A percentile compares a stretch with the other conserved stretches of the same genome.
Conservation (phyloP, 2,888 invertebrate species). For the Acleris emargana region DNA sequence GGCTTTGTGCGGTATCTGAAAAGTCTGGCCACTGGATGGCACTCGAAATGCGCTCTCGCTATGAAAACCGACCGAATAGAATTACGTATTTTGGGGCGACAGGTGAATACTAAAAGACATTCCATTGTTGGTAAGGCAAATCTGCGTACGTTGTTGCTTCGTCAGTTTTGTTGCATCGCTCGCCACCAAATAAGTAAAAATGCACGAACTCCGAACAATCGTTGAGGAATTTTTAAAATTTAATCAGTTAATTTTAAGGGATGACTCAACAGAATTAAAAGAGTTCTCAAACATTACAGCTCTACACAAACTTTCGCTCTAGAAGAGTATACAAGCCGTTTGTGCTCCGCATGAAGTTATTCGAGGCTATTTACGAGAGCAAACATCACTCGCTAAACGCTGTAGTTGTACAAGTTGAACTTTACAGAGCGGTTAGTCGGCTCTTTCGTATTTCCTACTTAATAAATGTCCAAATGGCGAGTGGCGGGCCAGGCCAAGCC, state of each 20-base stretch:
- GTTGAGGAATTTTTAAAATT: neutral
- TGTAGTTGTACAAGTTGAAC: conserved; percentile 52
- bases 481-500: conserved; percentile 45
- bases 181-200: conserved; percentile 13
- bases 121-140: conserved; percentile 55
- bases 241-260: neutral
- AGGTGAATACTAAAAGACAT: conserved; percentile 73
- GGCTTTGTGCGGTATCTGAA: conserved; percentile 71
- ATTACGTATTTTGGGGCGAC: conserved; percentile 64
- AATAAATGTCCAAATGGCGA: conserved; percentile 65
- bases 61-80: conserved; percentile 59
- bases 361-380: conserved; percentile 33
- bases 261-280: conserved; percentile 1
- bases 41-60: conserved; percentile 56
- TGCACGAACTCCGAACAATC: neutral
- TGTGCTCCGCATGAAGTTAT: conserved; percentile 2
- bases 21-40: conserved; percentile 69
- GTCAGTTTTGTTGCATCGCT: conserved; percentile 21
- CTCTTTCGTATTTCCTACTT: conserved; percentile 64
- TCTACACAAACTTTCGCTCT: neutral
- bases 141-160: conserved; percentile 41
- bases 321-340: conserved; percentile 8
- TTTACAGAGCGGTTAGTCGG: conserved; percentile 43
- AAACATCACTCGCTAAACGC: conserved; percentile 45
- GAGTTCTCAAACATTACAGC: neutral